phyloP scores from a whole-genome alignment of 2,888 invertebrate species.

The Peribatodes rhomboidaria region DNA sequence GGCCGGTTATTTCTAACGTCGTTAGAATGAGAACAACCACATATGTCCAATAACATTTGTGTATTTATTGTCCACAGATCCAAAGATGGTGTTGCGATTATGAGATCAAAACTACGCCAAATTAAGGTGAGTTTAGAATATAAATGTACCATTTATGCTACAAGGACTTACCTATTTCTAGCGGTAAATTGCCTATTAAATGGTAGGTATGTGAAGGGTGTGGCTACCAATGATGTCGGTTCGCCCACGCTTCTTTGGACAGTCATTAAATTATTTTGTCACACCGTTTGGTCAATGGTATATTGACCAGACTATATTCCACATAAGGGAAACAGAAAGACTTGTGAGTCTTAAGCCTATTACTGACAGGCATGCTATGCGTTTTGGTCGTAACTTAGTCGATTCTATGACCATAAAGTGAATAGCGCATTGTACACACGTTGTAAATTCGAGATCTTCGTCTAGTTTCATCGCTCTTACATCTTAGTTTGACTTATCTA shows the following conservation, averaged over 20 bases:
- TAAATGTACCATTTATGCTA: conserved; percentile 54
- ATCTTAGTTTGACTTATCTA: conserved; percentile 37
- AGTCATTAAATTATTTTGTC: conserved; percentile 74
- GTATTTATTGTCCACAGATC: conserved; percentile 72
- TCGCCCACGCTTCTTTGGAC: conserved; percentile 71
- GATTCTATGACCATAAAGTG: conserved; percentile 42
- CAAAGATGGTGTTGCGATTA: conserved; percentile 75
- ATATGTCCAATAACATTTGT: conserved; percentile 44
- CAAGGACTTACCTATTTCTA: conserved; percentile 50
- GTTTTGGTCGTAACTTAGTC: conserved; percentile 41
- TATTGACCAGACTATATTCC: conserved; percentile 58
- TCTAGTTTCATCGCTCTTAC: conserved; percentile 47
- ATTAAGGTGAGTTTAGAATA: conserved; percentile 76
- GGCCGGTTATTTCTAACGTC: no score
- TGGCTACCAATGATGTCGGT: conserved; percentile 64
- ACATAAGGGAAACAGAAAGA: conserved; percentile 51
- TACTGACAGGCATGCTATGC: conserved; percentile 34
- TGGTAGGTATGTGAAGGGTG: conserved; percentile 63
- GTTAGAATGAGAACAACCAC: conserved; percentile 1
- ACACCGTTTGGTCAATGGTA: conserved; percentile 65
- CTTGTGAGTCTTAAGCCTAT: conserved; percentile 40
- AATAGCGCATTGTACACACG: conserved; percentile 47
- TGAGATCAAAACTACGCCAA: conserved; percentile 67
- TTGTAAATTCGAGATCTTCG: conserved; percentile 47
- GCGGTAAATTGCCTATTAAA: conserved; percentile 46